Conservation (phyloP, 2,113 vertebrate species). For the Microcebus griseorufus region DNA sequence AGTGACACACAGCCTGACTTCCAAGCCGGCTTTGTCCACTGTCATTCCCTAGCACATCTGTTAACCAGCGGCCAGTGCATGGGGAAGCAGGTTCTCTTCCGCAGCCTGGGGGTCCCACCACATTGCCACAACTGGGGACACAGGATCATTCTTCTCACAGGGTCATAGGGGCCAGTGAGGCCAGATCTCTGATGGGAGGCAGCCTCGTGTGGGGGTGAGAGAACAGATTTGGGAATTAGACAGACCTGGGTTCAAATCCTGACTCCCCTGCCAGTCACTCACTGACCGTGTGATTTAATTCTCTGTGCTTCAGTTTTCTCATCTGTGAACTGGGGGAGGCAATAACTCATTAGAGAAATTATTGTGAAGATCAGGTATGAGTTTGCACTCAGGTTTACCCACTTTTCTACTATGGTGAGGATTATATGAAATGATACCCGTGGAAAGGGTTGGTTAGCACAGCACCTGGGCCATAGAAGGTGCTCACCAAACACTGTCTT, state of each 20-base stretch:
- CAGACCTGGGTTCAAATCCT: not conserved
- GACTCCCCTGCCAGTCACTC: not conserved
- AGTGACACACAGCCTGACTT: not conserved
- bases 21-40: not conserved
- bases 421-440: accelerated
- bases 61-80: not conserved
- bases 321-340: not conserved
- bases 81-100: not conserved
- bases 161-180: not conserved
- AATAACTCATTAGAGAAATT: not conserved
- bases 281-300: not conserved
- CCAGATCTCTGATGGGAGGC: not conserved
- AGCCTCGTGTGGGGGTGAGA: not conserved
- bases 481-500: not conserved
- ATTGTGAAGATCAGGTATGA: not conserved
- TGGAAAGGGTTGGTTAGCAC: not conserved
- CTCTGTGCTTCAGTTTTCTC: not conserved
- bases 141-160: not conserved
- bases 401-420: not conserved
- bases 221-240: not conserved
- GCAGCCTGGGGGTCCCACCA: no score
- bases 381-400: not conserved
- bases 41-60: not conserved
- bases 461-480: not conserved
- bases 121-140: not conserved